A percentile compares a stretch with the other conserved stretches of the same genome.
Conservation (phyloP, 2,888 invertebrate species). For the Onthophagus sagittarius region DNA sequence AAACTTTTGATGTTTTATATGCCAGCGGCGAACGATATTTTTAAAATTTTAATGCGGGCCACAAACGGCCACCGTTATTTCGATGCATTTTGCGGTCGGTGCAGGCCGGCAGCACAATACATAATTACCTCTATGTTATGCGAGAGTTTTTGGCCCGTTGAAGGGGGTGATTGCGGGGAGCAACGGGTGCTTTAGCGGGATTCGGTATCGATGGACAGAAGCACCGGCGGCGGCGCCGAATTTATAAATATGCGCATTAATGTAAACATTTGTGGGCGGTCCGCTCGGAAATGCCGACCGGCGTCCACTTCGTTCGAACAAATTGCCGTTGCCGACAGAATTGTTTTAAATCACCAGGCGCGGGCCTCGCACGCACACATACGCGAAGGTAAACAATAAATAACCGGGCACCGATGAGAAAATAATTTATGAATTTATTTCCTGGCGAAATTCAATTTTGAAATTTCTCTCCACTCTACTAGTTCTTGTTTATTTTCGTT, state of each 20-base stretch:
- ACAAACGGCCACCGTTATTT: background rate
- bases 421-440: constrained; percentile 14
- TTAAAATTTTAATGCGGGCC: background rate
- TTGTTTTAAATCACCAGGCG: constrained; percentile 13
- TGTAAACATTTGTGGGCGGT: constrained; percentile 3
- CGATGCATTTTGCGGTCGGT: background rate
- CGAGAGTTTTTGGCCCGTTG: background rate
- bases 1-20: background rate
- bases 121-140: background rate
- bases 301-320: constrained; percentile 2
- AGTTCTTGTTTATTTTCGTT: background rate
- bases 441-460: constrained; percentile 5
- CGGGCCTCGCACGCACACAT: background rate
- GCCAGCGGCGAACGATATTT: background rate
- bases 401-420: constrained; percentile 1
- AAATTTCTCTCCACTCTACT: background rate
- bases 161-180: background rate
- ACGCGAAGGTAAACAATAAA: constrained; percentile 11
- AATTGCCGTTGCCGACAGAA: constrained; percentile 6
- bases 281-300: background rate
- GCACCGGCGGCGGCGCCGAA: constrained; percentile 3
- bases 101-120: background rate
- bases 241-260: constrained; percentile 10
- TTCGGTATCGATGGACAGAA: background rate
- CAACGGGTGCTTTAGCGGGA: background rate